These are phyloP conservation scores for Rhabdomys dilectus DNA, from an alignment of 2,113 vertebrate genomes.

Conservation along the genomic window DNA sequence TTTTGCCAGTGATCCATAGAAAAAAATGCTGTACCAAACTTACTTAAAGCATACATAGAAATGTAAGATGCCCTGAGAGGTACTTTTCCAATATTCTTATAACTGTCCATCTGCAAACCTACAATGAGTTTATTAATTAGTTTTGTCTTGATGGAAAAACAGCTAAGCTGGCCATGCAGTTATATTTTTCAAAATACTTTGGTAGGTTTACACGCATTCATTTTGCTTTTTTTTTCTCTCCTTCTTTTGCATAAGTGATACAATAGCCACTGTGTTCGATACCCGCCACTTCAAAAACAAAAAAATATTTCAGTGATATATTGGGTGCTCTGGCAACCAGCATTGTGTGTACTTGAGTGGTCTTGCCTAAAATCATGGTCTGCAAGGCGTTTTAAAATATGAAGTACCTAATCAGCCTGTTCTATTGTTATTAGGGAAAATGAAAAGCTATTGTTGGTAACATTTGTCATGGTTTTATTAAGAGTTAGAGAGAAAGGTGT, in stretches of 20 bases:
- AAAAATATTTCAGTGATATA: not conserved
- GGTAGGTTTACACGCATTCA: not conserved
- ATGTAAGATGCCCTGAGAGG: slow-evolving; percentile 14
- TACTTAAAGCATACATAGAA: slow-evolving; percentile 62
- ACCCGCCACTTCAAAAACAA: not conserved
- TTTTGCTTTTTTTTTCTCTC: not conserved
- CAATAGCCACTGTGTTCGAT: not conserved
- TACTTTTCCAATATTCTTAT: slow-evolving; percentile 40
- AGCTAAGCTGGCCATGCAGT: not conserved
- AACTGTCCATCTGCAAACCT: slow-evolving; percentile 28
- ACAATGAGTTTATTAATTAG: slow-evolving; percentile 37
- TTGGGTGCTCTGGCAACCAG: not conserved
- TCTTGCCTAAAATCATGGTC: not conserved
- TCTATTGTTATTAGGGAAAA: not conserved
- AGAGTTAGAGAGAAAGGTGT: not conserved
- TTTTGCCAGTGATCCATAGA: slow-evolving; percentile 16
- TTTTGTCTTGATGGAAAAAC: slow-evolving; percentile 17
- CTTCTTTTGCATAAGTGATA: not conserved
- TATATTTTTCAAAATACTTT: slow-evolving; percentile 2
- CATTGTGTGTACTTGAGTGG: not conserved
- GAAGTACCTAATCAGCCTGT: not conserved
- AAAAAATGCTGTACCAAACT: slow-evolving; percentile 3
- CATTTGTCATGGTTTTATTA: slow-evolving; percentile 17
- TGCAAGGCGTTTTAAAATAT: slow-evolving; percentile 7
- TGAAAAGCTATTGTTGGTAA: not conserved